These are phyloP conservation scores for Galeopterus variegatus DNA, from an alignment of 2,113 vertebrate genomes.

Conservation along the genomic window DNA sequence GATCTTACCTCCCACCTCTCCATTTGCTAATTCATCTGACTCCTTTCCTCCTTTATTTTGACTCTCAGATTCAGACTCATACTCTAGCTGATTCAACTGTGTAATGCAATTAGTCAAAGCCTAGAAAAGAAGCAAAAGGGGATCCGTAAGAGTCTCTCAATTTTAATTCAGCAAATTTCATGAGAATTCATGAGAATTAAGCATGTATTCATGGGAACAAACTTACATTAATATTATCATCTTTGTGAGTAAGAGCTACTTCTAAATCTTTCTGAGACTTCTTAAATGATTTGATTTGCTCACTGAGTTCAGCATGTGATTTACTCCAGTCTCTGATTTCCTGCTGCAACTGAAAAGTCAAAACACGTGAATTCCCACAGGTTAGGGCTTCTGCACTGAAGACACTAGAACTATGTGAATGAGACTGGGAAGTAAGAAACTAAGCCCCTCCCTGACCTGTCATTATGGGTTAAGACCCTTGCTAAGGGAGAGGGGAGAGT, in stretches of 20 bases:
- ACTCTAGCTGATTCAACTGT: slow-evolving; percentile 93
- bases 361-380: slow-evolving; percentile 30
- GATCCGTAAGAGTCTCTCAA: not conserved
- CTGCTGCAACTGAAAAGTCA: slow-evolving; percentile 90
- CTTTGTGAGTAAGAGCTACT: slow-evolving; percentile 94
- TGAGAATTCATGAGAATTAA: not conserved
- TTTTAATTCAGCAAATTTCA: not conserved
- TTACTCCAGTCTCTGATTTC: slow-evolving; percentile 94
- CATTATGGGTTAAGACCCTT: not conserved
- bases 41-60: slow-evolving; percentile 80
- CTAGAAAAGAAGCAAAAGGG: slow-evolving; percentile 86
- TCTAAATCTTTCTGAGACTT: slow-evolving; percentile 95
- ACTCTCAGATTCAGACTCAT: slow-evolving; percentile 85
- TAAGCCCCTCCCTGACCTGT: not conserved
- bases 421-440: not conserved
- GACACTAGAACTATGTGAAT: not conserved
- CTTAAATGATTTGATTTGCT: slow-evolving; percentile 94
- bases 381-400: not conserved
- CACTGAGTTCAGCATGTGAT: slow-evolving; percentile 92
- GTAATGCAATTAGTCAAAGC: slow-evolving; percentile 96
- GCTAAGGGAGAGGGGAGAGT: not conserved
- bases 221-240: slow-evolving; percentile 95
- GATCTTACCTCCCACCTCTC: slow-evolving; percentile 90
- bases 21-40: slow-evolving; percentile 91
- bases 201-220: not conserved